Evolutionary conservation across 2,797 vertebrate species (phyloP).

Genomic region (Bradypus variegatus): DNA sequence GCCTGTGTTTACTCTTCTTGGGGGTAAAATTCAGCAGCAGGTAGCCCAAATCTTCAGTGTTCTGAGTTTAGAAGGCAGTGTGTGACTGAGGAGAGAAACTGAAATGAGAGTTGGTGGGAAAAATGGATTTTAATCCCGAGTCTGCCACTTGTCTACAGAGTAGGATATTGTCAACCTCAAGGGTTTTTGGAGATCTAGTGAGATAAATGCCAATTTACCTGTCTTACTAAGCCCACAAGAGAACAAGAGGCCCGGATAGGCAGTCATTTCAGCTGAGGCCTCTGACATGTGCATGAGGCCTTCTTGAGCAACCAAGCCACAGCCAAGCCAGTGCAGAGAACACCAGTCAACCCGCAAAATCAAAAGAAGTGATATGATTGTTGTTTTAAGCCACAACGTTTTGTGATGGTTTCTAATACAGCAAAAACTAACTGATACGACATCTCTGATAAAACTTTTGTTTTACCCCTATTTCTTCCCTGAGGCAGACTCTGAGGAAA

Average conservation of each 20-base stretch:
- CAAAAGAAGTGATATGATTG: background rate
- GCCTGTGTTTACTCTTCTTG: background rate
- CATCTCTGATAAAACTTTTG: background rate
- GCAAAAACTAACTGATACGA: background rate
- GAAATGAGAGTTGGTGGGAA: background rate
- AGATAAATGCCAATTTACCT: background rate
- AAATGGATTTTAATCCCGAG: background rate
- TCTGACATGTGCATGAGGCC: background rate
- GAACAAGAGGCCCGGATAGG: background rate
- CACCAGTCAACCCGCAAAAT: background rate
- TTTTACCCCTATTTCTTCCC: background rate
- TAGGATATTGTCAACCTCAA: background rate
- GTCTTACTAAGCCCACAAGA: background rate
- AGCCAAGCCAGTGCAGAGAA: background rate
- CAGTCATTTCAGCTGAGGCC: background rate
- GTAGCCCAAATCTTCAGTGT: background rate
- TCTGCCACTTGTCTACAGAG: background rate
- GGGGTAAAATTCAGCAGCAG: background rate
- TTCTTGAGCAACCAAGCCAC: background rate
- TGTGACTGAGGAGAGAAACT: background rate
- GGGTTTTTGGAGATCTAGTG: background rate
- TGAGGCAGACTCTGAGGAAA: background rate
- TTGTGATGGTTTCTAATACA: background rate
- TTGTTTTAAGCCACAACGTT: background rate
- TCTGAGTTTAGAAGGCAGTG: background rate